A percentile compares a stretch with the other conserved stretches of the same genome.
Conservation (phyloP, 2,888 invertebrate species). For the Nysson spinosus region DNA sequence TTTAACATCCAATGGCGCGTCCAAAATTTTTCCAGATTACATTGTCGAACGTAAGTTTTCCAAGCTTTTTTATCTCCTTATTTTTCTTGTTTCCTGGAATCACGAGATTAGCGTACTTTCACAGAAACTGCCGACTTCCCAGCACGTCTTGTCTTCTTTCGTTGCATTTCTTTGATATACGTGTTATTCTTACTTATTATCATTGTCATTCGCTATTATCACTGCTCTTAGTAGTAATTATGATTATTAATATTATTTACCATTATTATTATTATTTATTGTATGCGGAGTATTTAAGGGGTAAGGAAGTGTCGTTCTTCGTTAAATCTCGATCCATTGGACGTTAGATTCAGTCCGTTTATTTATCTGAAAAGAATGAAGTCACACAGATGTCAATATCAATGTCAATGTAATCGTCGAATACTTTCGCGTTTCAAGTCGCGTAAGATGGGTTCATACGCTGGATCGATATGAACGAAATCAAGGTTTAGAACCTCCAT, state of each 20-base stretch:
- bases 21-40: slow-evolving; percentile 15
- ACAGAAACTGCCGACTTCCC: not conserved
- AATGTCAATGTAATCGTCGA: slow-evolving; percentile 30
- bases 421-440: not conserved
- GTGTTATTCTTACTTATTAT: slow-evolving; percentile 19
- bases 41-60: too few species aligned
- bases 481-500: too few species aligned
- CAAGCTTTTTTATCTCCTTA: too few species aligned
- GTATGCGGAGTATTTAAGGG: slow-evolving; percentile 24
- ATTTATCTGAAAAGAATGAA: too few species aligned
- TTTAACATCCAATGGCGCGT: slow-evolving; percentile 36
- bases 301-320: slow-evolving; percentile 2
- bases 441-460: slow-evolving; percentile 43
- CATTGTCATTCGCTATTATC: slow-evolving; percentile 19
- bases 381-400: slow-evolving; percentile 34
- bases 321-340: slow-evolving; percentile 29
- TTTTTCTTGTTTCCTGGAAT: too few species aligned
- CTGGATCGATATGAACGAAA: slow-evolving; percentile 57
- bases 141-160: not conserved
- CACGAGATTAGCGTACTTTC: slow-evolving; percentile 4
- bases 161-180: not conserved
- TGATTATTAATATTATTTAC: slow-evolving; percentile 22
- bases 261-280: slow-evolving; percentile 32
- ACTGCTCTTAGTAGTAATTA: slow-evolving; percentile 11
- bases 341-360: slow-evolving; percentile 36